Conservation (phyloP, 2,888 invertebrate genomes). For the Parapristionchus giblindavisi region DNA sequence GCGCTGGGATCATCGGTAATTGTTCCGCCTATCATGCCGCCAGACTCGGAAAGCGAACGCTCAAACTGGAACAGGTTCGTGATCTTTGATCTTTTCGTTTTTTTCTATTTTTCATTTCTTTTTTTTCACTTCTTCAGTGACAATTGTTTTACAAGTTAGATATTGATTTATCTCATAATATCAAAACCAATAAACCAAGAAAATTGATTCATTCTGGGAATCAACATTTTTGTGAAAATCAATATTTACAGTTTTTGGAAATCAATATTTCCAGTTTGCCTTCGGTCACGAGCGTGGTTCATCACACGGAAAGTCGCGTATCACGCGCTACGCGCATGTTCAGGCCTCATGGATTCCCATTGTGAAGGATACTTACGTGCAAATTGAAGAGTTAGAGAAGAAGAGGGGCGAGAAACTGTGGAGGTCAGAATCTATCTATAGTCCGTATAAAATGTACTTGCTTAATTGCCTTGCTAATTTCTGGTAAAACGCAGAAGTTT, state of each 20-base stretch:
- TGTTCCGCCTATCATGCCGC: constrained; percentile 24
- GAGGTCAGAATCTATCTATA: too few relatives aligned
- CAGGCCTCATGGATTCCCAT: constrained; percentile 54
- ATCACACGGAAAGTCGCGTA: constrained; percentile 65
- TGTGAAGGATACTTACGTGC: constrained; percentile 50
- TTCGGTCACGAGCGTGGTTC: constrained; percentile 61
- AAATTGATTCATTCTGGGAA: too few relatives aligned
- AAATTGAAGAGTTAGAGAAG: constrained; percentile 52
- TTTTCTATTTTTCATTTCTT: too few relatives aligned
- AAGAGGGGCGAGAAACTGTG: constrained; percentile 48
- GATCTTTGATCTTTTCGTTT: too few relatives aligned
- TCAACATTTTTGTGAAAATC: too few relatives aligned
- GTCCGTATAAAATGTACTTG: too few relatives aligned
- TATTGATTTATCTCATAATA: too few relatives aligned
- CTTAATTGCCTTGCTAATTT: neutral
- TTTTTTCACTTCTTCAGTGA: too few relatives aligned
- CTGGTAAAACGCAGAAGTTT: neutral
- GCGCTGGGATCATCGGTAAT: constrained; percentile 25
- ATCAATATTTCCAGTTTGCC: constrained; percentile 51
- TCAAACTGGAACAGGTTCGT: constrained; percentile 33
- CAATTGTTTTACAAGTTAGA: too few relatives aligned
- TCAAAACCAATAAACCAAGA: too few relatives aligned
- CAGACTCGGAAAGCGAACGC: neutral
- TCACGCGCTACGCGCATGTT: constrained; percentile 65
- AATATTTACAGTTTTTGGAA: too few relatives aligned